Base-by-base conservation (phyloP, 2,888 invertebrate species). In the Drosophila borborema region DNA sequence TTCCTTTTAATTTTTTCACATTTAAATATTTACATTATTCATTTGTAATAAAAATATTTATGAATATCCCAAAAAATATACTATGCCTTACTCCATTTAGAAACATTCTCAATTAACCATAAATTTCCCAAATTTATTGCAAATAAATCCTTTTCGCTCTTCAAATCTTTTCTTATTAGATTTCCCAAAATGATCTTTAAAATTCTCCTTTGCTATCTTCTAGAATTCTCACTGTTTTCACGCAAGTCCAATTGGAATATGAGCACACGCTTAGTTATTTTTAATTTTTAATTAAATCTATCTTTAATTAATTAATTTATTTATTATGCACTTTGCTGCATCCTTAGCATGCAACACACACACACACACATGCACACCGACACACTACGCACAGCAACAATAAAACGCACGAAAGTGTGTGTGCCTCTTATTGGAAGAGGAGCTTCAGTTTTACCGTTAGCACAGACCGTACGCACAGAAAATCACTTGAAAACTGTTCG, bases 401-500 rank as follows among this genome's bases (percentile, higher is more conserved):
- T 34, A 20, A 58, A 67, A 34, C 62, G 36, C 48, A 69, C 68
- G 51, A 56, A 55, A 66, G 55, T 63, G 61, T 63, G 61, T 46
- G 65, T 60, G 51, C 62, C 18, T 62, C 20, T 54, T 31, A 41
- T 62, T 64, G 53, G 48, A 48, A 31, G 43, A 16, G 45, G 20
- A 54, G 70, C 34, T 67, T 59, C 20, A 53, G 43, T 69, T 77
- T 78, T 86, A 83, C 84, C 89, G 84, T 74, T 65, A 60, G 61
- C 67, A 74, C 62, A 73, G 74, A 70, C 84, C 81, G 71, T 34
- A 79, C 74, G 87, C 88, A 71, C 69, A 58, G 88, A 80, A 88
- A 84, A 86, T 82, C 87, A 77, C 79, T 81, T 87, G 74, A 85
- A 85, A 83, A 82, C 82, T 86, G 84, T 75, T 78, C 76, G 83